These are phyloP conservation scores for Cantharis rufa DNA, from an alignment of 2,888 invertebrate genomes.

Conservation along the genomic window DNA sequence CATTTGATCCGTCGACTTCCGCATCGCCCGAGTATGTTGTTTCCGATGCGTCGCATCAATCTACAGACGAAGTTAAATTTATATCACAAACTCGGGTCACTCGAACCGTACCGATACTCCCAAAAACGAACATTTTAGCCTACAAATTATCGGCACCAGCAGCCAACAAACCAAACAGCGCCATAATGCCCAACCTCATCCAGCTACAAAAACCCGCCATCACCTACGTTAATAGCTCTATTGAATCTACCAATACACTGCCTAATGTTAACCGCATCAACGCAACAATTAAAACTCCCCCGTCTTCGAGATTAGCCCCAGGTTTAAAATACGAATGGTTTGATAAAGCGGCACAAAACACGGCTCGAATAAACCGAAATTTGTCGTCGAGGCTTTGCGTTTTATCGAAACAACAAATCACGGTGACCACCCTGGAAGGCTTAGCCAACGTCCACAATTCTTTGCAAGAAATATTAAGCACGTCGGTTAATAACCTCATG, in stretches of 20 bases:
- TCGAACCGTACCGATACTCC: neutral
- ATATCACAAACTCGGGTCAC: neutral
- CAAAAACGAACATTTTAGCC: neutral
- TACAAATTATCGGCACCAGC: neutral
- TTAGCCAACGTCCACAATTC: constrained; percentile 61
- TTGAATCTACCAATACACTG: neutral
- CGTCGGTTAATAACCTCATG: constrained; percentile 59
- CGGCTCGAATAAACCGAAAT: constrained; percentile 63
- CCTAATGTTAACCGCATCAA: neutral
- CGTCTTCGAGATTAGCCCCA: constrained; percentile 24
- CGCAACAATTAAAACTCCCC: neutral
- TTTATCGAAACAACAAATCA: constrained; percentile 59
- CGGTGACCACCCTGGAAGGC: constrained; percentile 58
- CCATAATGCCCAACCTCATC: neutral
- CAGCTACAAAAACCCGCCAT: neutral
- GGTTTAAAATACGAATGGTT: constrained; percentile 60
- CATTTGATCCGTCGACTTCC: neutral
- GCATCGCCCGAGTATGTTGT: neutral
- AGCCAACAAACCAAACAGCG: neutral
- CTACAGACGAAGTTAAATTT: neutral
- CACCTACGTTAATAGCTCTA: neutral
- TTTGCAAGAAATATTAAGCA: constrained; percentile 61
- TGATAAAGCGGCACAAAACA: constrained; percentile 62
- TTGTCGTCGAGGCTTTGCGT: constrained; percentile 59
- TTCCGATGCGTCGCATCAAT: neutral